Conservation (phyloP, 2,888 invertebrate genomes). For the Melangyna quadrimaculata region DNA sequence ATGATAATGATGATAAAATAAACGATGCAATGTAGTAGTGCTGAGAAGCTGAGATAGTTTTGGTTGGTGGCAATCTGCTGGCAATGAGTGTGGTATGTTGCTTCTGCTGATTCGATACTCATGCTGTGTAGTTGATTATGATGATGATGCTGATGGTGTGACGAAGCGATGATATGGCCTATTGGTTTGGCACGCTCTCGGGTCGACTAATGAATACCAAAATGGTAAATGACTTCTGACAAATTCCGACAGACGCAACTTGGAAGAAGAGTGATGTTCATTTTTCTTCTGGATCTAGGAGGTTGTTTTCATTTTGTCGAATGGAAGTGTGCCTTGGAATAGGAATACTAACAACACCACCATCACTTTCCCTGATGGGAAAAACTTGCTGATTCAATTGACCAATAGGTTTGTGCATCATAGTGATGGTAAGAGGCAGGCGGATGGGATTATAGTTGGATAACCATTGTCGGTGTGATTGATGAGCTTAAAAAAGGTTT, state of each 20-base stretch:
- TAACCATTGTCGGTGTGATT: constrained; percentile 55
- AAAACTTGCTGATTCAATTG: constrained; percentile 35
- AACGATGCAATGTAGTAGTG: background rate
- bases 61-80: background rate
- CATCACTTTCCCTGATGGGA: background rate
- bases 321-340: background rate
- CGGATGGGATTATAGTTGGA: constrained; percentile 40
- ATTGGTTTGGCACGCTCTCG: constrained; percentile 39
- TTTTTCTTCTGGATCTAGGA: constrained; percentile 14
- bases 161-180: constrained; percentile 31
- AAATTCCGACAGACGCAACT: constrained; percentile 53
- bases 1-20: background rate
- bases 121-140: constrained; percentile 27
- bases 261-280: constrained; percentile 56
- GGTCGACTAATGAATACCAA: constrained; percentile 57
- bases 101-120: constrained; percentile 8
- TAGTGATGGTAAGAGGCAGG: background rate
- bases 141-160: constrained; percentile 20
- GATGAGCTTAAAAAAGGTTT: constrained; percentile 38
- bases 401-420: background rate
- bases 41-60: constrained; percentile 18
- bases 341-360: background rate
- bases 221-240: constrained; percentile 65
- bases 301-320: constrained; percentile 15
- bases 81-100: background rate